phyloP scores from a whole-genome alignment of 1,140 invertebrate species.

The Pararge aegeria region DNA sequence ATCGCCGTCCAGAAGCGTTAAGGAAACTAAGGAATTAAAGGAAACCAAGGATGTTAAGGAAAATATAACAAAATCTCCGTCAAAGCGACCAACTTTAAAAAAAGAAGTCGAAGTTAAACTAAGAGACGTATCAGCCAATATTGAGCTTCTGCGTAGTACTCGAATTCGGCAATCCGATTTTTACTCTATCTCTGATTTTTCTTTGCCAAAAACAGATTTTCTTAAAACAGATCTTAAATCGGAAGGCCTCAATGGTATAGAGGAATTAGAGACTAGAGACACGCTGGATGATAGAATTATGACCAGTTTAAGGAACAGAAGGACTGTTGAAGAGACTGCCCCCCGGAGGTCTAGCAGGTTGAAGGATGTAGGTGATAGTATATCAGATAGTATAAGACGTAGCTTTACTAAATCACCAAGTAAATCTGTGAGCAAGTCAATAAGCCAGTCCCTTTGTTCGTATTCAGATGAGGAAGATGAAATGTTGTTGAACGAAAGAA shows the following conservation, averaged over 20 bases:
- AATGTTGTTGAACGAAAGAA: constrained; percentile 32
- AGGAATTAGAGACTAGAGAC: constrained; percentile 31
- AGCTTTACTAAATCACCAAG: constrained; percentile 61
- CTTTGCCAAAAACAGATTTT: constrained; percentile 33
- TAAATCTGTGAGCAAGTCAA: constrained; percentile 51
- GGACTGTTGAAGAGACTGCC: constrained; percentile 39
- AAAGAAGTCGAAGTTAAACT: constrained; percentile 44
- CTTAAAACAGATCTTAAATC: constrained; percentile 31
- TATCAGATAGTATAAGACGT: constrained; percentile 50
- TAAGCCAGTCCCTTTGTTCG: constrained; percentile 57
- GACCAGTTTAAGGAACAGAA: constrained; percentile 45
- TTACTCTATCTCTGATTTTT: constrained; percentile 56
- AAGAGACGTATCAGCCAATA: constrained; percentile 44
- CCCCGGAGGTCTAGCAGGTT: constrained; percentile 57
- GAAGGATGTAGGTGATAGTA: constrained; percentile 47
- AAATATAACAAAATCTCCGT: constrained; percentile 46
- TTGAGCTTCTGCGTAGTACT: constrained; percentile 45
- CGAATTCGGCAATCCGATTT: constrained; percentile 56
- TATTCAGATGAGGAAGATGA: constrained; percentile 66
- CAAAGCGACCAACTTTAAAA: constrained; percentile 52
- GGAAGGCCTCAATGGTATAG: constrained; percentile 54
- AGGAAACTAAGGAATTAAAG: constrained; percentile 32
- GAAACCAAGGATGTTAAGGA: background rate
- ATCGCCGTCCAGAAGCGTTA: constrained; percentile 58
- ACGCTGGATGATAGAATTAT: constrained; percentile 40